phyloP scores from a whole-genome alignment of 2,888 invertebrate species.

The Anticlea derivata region DNA sequence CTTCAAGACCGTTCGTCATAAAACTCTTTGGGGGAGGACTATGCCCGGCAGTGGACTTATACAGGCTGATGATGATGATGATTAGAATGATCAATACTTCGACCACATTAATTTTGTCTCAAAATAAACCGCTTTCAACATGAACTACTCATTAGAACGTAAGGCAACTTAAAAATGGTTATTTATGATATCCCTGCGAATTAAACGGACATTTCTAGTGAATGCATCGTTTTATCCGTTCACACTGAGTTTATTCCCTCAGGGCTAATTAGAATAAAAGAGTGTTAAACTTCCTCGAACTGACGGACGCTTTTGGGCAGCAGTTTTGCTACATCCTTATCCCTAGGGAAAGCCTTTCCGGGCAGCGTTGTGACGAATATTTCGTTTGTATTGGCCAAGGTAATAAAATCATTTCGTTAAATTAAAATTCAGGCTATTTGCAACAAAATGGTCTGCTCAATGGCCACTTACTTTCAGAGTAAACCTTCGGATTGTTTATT shows the following conservation, averaged over 20 bases:
- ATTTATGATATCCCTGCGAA: conserved; percentile 51
- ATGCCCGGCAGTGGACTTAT: too few species aligned
- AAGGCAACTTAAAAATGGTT: conserved; percentile 31
- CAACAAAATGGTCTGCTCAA: conserved; percentile 8
- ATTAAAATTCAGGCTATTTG: neutral
- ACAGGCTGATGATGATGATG: too few species aligned
- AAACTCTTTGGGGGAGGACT: too few species aligned
- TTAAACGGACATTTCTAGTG: conserved; percentile 57
- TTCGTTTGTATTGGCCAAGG: conserved; percentile 35
- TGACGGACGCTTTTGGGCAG: conserved; percentile 59
- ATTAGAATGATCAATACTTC: neutral
- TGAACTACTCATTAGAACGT: too few species aligned
- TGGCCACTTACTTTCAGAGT: conserved; percentile 14
- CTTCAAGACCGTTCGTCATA: too few species aligned
- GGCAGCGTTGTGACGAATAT: conserved; percentile 49
- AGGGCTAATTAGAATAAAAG: conserved; percentile 77
- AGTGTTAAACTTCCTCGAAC: conserved; percentile 71
- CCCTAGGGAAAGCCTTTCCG: conserved; percentile 41
- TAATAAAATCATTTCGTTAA: too few species aligned
- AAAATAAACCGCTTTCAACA: too few species aligned
- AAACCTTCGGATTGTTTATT: conserved; percentile 16
- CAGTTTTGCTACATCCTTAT: conserved; percentile 44
- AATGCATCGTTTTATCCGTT: conserved; percentile 52
- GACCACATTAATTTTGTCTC: neutral
- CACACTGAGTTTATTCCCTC: conserved; percentile 58